Base-by-base conservation (phyloP, 2,797 vertebrate genomes). In the Sebastes flavidus region DNA sequence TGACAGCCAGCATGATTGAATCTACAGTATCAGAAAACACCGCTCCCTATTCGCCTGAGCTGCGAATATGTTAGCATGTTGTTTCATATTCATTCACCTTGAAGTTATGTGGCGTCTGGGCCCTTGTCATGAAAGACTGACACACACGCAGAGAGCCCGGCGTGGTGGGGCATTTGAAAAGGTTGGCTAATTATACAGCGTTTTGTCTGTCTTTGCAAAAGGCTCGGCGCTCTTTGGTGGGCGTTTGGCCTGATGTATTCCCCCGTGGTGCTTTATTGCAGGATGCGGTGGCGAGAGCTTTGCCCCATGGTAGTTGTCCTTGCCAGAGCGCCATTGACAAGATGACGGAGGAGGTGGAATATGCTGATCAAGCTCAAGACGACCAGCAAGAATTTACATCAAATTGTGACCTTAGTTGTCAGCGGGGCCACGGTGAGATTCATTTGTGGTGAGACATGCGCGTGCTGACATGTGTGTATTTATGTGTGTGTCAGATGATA, bases 331-430 rank as follows among this genome's bases (percentile, higher is more conserved):
- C 92, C 94, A 94, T 95, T 92, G 94, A 96, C 92, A 90, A 91
- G 91, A 94, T 96, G 94, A 95, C 94, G 83, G 95, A 95, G 87
- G 95, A 95, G 95, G 91, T 89, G 92, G 92, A 95, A 92, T 95
- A 95, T 95, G 95, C 94, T 95, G 95, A 96, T 95, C 91, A 93
- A 93, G 90, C 91, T 67, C 76, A 92, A 95, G 95, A 96, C 92
- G 87, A 93, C 89, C 93, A 90, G 91, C 91, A 87, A 91, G 87
- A 91, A 93, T 94, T 94, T 95, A 90, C 95, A 93, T 95, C 95
- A 93, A 87, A 90, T 65, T 54, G 87, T 91, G 93, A 95, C 93
- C 93, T 94, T 92, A 91, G 86, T 94, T 95, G 94, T 95, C 95
- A 95, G 87, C 60, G 2, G 81, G 91, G 93, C 91, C 91, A 78